Percentiles rank a stretch among this genome's conserved stretches.
Evolutionary conservation across 2,797 vertebrate genomes (phyloP).

Genomic region (Orestias chungarensis): DNA sequence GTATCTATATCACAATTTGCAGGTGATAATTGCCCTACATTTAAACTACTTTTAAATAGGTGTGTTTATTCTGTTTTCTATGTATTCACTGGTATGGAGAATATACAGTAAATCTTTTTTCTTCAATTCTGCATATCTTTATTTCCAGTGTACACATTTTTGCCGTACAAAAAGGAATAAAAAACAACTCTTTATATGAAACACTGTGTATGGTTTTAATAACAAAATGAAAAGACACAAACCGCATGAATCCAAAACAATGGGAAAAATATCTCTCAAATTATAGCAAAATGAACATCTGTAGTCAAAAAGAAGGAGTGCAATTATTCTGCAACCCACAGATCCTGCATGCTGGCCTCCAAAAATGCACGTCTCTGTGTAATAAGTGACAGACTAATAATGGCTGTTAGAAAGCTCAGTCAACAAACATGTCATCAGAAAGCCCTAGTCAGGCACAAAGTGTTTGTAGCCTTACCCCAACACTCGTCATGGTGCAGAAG

Average conservation of each 20-base stretch:
- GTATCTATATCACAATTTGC: constrained; percentile 69
- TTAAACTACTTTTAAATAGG: constrained; percentile 54
- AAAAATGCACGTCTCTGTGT: background rate
- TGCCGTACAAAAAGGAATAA: background rate
- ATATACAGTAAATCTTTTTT: constrained; percentile 38
- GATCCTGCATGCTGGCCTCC: constrained; percentile 4
- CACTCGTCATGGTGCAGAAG: constrained; percentile 43
- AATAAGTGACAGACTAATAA: constrained; percentile 33
- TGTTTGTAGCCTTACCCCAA: constrained; percentile 36
- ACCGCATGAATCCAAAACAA: constrained; percentile 4
- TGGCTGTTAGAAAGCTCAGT: constrained; percentile 16
- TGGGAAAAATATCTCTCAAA: constrained; percentile 11
- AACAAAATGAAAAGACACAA: constrained; percentile 28
- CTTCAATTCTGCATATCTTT: no score
- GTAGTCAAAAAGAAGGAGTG: background rate
- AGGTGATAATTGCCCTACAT: constrained; percentile 65
- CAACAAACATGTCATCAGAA: constrained; percentile 37
- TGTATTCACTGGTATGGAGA: constrained; percentile 69
- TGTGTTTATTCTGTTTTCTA: constrained; percentile 69
- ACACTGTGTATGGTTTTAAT: constrained; percentile 19
- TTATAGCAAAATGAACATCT: background rate
- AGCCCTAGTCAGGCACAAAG: constrained; percentile 26
- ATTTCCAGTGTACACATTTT: background rate
- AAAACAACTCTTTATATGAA: constrained; percentile 20
- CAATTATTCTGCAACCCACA: constrained; percentile 15